These are phyloP conservation scores for Zaprionus tsacasi DNA, from an alignment of 1,140 invertebrate genomes.

Conservation along the genomic window DNA sequence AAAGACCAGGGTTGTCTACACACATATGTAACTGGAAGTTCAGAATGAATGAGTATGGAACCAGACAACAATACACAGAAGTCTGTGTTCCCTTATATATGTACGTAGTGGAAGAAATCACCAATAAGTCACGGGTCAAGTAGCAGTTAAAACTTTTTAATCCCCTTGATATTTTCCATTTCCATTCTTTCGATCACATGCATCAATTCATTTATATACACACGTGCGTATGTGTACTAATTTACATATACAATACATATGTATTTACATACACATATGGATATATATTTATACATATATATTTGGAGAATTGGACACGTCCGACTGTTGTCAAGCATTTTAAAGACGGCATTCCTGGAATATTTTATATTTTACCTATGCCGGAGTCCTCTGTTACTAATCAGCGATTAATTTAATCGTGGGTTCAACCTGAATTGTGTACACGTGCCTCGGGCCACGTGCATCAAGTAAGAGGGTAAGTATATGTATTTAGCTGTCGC, in stretches of 20 bases:
- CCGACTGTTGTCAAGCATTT: constrained; percentile 4
- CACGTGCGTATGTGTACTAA: not conserved
- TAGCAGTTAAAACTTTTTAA: not conserved
- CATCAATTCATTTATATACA: not conserved
- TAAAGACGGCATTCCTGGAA: constrained; percentile 8
- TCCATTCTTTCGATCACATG: constrained; percentile 1
- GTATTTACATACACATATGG: no score
- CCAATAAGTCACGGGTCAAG: constrained; percentile 8
- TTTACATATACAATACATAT: not conserved
- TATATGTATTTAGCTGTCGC: constrained; percentile 55
- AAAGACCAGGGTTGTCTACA: not conserved
- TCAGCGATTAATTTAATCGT: constrained; percentile 84
- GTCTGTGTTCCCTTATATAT: not conserved
- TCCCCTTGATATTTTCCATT: constrained; percentile 6
- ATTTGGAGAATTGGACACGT: constrained; percentile 4
- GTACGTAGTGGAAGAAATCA: constrained; percentile 5
- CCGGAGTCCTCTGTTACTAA: constrained; percentile 77
- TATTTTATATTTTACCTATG: constrained; percentile 50
- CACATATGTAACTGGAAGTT: not conserved
- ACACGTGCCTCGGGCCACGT: constrained; percentile 78
- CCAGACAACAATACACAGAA: constrained; percentile 3
- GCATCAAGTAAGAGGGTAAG: constrained; percentile 70
- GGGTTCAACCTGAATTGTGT: constrained; percentile 80
- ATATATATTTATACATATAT: not conserved
- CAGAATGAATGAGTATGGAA: not conserved